A percentile compares a stretch with the other conserved stretches of the same genome.
Conservation (phyloP, 2,113 vertebrate species). For the Lepus europaeus region DNA sequence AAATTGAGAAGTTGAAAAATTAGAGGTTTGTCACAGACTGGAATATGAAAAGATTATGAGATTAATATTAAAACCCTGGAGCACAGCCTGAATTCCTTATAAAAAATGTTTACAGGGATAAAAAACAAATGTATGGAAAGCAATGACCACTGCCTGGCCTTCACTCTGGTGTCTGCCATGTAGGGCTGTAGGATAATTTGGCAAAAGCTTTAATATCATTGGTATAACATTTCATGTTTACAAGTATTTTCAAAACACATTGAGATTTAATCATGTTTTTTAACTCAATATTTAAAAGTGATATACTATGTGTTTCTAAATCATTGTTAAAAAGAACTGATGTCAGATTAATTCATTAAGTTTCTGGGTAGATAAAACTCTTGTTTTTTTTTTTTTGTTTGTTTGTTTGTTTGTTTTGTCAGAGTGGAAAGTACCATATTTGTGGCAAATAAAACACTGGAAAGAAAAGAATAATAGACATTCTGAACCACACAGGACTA, state of each 20-base stretch:
- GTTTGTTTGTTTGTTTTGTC: not conserved
- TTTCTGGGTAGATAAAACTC: not conserved
- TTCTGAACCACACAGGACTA: not conserved
- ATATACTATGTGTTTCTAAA: not conserved
- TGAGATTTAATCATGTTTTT: not conserved
- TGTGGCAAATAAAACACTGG: not conserved
- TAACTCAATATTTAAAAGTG: not conserved
- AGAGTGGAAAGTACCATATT: not conserved
- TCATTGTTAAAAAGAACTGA: not conserved
- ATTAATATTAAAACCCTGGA: not conserved
- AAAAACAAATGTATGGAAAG: not conserved
- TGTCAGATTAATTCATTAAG: not conserved
- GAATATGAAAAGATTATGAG: not conserved
- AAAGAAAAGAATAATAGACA: not conserved
- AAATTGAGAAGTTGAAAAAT: not conserved
- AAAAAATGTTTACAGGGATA: not conserved
- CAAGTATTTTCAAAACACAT: not conserved
- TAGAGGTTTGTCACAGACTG: not conserved
- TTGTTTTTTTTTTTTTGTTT: not conserved
- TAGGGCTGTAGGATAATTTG: not conserved
- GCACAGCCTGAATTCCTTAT: not conserved
- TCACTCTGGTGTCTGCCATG: not conserved
- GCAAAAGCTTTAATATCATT: not conserved
- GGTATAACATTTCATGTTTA: not conserved
- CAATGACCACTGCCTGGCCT: not conserved